These are phyloP conservation scores for Anoplophora glabripennis DNA, from an alignment of 1,140 invertebrate species.

Conservation along the genomic window DNA sequence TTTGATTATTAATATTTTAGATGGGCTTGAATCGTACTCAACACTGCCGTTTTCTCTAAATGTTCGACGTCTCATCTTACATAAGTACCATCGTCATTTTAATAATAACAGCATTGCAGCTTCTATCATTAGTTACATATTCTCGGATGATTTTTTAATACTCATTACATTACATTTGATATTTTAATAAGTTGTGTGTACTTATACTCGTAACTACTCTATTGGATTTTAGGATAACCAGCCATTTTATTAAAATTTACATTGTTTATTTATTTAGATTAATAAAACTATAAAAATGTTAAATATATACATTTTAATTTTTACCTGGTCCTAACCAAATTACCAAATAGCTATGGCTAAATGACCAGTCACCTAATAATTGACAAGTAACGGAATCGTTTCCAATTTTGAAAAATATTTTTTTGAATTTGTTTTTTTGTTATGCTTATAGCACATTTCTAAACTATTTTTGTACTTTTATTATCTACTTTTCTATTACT, in stretches of 20 bases:
- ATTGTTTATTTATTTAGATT: constrained; percentile 37
- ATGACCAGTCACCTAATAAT: too few relatives aligned
- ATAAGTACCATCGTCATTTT: constrained; percentile 2
- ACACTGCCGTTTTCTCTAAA: constrained; percentile 44
- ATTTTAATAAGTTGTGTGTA: constrained; percentile 38
- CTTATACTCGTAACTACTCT: constrained; percentile 15
- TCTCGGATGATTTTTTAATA: background rate
- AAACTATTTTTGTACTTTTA: too few relatives aligned
- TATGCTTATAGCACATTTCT: too few relatives aligned
- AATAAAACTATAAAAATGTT: constrained; percentile 28
- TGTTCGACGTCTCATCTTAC: constrained; percentile 25
- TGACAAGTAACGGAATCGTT: too few relatives aligned
- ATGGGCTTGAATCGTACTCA: constrained; percentile 41
- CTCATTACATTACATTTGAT: constrained; percentile 30
- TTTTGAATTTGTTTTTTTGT: too few relatives aligned
- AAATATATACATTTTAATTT: background rate
- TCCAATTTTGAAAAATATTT: too few relatives aligned
- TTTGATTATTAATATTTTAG: constrained; percentile 32
- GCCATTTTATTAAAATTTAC: constrained; percentile 31
- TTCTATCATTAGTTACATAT: background rate
- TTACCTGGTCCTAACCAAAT: too few relatives aligned
- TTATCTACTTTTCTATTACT: too few relatives aligned
- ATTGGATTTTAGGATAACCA: constrained; percentile 17
- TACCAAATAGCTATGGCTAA: too few relatives aligned
- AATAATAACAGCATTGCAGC: background rate